Base-by-base conservation (phyloP, 1,140 invertebrate species). In the Drosophila mojavensis region DNA sequence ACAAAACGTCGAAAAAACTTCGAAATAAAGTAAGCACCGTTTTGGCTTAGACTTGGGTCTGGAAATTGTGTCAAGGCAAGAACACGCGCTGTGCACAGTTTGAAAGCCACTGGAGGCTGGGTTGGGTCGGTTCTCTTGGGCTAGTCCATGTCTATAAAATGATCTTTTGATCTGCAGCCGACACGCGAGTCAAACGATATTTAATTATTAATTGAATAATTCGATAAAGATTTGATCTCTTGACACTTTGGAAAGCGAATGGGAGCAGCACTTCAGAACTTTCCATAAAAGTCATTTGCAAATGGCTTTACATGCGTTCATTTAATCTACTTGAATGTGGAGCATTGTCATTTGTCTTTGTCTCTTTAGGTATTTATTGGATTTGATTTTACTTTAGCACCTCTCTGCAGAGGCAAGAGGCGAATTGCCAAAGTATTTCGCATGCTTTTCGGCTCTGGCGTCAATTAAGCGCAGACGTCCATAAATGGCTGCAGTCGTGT, bases 381-480 rank as follows among this genome's bases (percentile, higher is more conserved):
- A 5, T 41, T 72, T 47, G 11, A 65, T 76, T 79, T 79, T 60
- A 5, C 54, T 54, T 76, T 85, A 72, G 67, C 82, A 79, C 79
- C 83, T 85, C 58, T 75, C 76, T 60, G 28, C 47, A 28, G 47
- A 54, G 33, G 55, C 61, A 78, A 30, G 59, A 5, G 74, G 67
- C 71, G 75, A 79, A 79, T 76, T 77, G 79, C 71, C 79, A 86
- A 86, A 86, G 83, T 88, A 69, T 85, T 82, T 86, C 82, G 71
- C 79, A 86, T 88, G 76, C 82, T 79, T 79, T 79, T 81, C 78
- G 70, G 75, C 68, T 53, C 75, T 79, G 68, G 79, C 79, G 76
- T 86, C 82, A 86, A 86, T 86, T 86, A 86, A 86, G 82, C 82
- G 76, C 82, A 82, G 83, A 88, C 84, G 70, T 86, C 82, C 79